Base-by-base conservation (phyloP, 2,888 invertebrate species). In the Chrysotoxum bicinctum region DNA sequence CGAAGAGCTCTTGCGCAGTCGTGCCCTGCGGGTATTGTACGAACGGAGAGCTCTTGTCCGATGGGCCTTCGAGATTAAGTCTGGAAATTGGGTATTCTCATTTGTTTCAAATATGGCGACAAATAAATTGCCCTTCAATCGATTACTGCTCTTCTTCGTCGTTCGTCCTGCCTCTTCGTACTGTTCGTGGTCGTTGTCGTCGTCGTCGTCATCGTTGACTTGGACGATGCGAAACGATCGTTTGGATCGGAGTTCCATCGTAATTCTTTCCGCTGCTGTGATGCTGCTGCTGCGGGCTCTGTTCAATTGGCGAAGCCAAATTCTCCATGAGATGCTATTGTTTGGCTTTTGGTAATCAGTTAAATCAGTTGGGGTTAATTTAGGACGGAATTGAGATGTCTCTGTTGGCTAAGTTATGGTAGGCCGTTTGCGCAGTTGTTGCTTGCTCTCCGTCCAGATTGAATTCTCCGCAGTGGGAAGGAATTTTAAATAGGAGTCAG, bases 51-150 rank as follows among this genome's bases (percentile, higher is more conserved):
- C 76, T 66, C 81, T 81, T 81, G 56, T 81, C 81, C 76, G 85
- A 85, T 82, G 86, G 64, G 70, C 50, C 74, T 74, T 86, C 56
- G 52, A 72, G 86, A 82, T 86, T 86, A 86, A 86, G 77, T 85
- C 86, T 70, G 74, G 56, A 78, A 86, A 82, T 82, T 86, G 73
- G 83, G 83, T 86, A 81, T 86, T 87, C 88, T 88, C 85, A 88
- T 88, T 88, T 88, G 88, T 88, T 88, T 88, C 88, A 88, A 88
- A 88, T 88, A 88, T 88, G 87, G 88, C 88, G 86, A 87, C 87
- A 87, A 87, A 88, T 88, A 88, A 88, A 88, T 88, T 88, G 88
- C 87, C 87, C 83, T 76, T 87, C 74, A 83, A 83, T 85, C 78
- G 88, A 87, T 87, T 87, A 88, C 87, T 86, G 88, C 82, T 78